Evolutionary conservation across 1,140 invertebrate species (phyloP).

Genomic region (Wasmannia auropunctata): DNA sequence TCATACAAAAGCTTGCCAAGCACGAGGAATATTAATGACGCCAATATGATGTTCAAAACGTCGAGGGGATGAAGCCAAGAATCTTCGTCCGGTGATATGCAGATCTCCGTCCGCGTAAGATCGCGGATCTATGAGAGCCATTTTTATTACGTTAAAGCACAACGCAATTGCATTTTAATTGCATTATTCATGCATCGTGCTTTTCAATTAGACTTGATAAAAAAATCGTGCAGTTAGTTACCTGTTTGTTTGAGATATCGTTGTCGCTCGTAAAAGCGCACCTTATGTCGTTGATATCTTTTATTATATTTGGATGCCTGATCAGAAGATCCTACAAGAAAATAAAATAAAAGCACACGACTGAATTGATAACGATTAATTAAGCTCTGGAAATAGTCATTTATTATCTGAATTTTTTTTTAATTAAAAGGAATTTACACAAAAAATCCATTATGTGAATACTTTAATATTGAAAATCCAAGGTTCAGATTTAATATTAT

Average conservation of each 20-base stretch:
- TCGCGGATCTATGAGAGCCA: conserved; percentile 86
- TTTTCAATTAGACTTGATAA: background rate
- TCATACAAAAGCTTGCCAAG: conserved; percentile 92
- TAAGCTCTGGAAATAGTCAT: background rate
- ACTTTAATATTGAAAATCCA: background rate
- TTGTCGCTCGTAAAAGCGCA: conserved; percentile 87
- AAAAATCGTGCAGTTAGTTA: conserved; percentile 74
- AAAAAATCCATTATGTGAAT: background rate
- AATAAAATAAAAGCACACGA: background rate
- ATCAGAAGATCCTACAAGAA: conserved; percentile 87
- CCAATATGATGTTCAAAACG: conserved; percentile 89
- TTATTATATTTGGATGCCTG: conserved; percentile 89
- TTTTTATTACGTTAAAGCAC: conserved; percentile 18
- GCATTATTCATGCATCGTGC: conserved; percentile 9
- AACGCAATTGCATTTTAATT: background rate
- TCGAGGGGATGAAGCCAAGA: conserved; percentile 88
- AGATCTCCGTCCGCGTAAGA: conserved; percentile 89
- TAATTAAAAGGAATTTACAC: background rate
- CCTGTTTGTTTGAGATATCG: conserved; percentile 87
- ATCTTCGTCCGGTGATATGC: conserved; percentile 84
- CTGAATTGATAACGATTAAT: conserved; percentile 8
- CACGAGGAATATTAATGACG: conserved; percentile 89
- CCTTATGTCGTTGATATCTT: conserved; percentile 89
- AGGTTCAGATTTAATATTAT: background rate
- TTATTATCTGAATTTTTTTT: background rate